These are phyloP conservation scores for Lepidochitona cinerea DNA, from an alignment of 2,888 invertebrate genomes.

Conservation along the genomic window DNA sequence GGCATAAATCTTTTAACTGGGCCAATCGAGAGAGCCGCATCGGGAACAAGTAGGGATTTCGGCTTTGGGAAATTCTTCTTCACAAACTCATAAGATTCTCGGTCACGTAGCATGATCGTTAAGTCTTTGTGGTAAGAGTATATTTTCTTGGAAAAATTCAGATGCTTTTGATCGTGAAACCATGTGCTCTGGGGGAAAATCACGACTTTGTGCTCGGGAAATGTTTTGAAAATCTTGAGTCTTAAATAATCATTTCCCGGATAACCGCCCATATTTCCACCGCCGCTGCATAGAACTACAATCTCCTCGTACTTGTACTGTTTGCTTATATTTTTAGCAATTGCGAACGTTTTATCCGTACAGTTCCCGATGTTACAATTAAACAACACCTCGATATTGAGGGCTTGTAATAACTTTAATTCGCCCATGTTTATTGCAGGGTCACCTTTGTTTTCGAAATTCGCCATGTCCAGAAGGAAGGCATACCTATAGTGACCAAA, in stretches of 20 bases:
- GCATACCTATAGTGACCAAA: slow-evolving; percentile 24
- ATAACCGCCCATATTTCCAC: slow-evolving; percentile 33
- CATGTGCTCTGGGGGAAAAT: slow-evolving; percentile 32
- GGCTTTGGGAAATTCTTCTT: slow-evolving; percentile 15
- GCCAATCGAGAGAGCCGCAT: slow-evolving; percentile 31
- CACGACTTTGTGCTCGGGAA: slow-evolving; percentile 18
- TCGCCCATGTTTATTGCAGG: slow-evolving; percentile 35
- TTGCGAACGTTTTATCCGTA: neutral
- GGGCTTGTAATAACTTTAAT: slow-evolving; percentile 15
- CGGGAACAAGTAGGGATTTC: slow-evolving; percentile 24
- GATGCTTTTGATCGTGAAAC: neutral
- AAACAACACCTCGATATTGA: slow-evolving; percentile 17
- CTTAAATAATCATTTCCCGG: neutral
- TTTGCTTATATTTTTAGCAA: neutral
- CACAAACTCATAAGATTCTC: slow-evolving; percentile 13
- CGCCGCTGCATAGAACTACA: slow-evolving; percentile 36
- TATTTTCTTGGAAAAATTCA: neutral
- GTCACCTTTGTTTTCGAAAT: slow-evolving; percentile 37
- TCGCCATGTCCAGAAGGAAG: slow-evolving; percentile 32
- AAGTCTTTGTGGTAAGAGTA: slow-evolving; percentile 23
- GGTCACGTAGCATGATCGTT: slow-evolving; percentile 24
- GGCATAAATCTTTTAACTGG: slow-evolving; percentile 17
- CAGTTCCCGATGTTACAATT: slow-evolving; percentile 8
- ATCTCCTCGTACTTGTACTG: slow-evolving; percentile 14
- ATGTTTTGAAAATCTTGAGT: slow-evolving; percentile 1